phyloP scores from a whole-genome alignment of 35 echinoderm and acorn worm genomes.

The Lytechinus pictus region DNA sequence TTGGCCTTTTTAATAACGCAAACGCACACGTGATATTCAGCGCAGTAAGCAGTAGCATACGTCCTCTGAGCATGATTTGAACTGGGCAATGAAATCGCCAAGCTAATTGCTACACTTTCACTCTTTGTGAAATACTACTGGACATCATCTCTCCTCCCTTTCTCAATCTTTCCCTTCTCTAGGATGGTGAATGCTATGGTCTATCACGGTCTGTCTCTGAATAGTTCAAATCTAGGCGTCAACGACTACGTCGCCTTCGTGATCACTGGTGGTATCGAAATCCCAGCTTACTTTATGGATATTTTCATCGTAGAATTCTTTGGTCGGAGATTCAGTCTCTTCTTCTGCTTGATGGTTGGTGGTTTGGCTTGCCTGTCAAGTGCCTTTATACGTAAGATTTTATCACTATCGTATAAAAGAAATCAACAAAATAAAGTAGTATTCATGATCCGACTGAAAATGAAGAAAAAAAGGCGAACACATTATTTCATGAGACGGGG shows the following conservation, averaged over 20 bases:
- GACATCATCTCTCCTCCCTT: not conserved
- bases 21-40: too few relatives aligned
- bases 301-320: conserved; percentile 69
- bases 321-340: conserved; percentile 57
- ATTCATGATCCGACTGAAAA: too few relatives aligned
- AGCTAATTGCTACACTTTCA: too few relatives aligned
- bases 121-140: too few relatives aligned
- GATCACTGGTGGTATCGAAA: conserved; percentile 75
- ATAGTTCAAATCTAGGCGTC: conserved; percentile 71
- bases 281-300: conserved; percentile 66
- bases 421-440: too few relatives aligned
- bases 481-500: too few relatives aligned
- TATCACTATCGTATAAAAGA: not conserved
- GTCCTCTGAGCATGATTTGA: too few relatives aligned
- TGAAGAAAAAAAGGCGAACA: too few relatives aligned
- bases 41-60: too few relatives aligned
- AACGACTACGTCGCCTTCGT: conserved; percentile 70
- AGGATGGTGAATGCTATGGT: conserved; percentile 83
- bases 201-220: conserved; percentile 82
- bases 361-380: conserved; percentile 79
- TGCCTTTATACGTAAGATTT: conserved; percentile 63
- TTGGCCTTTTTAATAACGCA: too few relatives aligned
- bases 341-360: conserved; percentile 59
- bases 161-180: not conserved
- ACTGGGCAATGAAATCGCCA: too few relatives aligned